phyloP scores from a whole-genome alignment of 2,888 invertebrate genomes.

The Leucophenga maculata region DNA sequence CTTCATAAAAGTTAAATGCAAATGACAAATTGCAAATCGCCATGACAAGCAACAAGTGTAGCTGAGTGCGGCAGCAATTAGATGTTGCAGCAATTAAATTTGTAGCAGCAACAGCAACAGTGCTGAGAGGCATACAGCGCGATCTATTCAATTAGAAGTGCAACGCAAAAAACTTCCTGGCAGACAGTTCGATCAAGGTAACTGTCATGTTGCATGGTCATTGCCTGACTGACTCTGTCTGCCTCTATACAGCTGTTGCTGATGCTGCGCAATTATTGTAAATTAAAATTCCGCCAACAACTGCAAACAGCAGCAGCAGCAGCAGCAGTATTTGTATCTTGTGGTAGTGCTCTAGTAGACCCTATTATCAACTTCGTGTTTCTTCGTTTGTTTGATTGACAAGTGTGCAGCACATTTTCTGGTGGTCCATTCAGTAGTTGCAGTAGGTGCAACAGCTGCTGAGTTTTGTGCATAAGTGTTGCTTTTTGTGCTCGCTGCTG shows the following conservation, averaged over 20 bases:
- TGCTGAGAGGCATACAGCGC: neutral
- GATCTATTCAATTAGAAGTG: conserved; percentile 18
- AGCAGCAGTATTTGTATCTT: conserved; percentile 6
- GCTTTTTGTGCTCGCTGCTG: neutral
- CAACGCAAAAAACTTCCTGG: conserved; percentile 19
- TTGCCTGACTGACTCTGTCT: conserved; percentile 13
- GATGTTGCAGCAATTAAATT: neutral
- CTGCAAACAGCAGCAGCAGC: conserved; percentile 4
- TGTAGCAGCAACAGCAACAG: conserved; percentile 1
- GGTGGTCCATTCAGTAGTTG: conserved; percentile 9
- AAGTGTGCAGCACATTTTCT: neutral
- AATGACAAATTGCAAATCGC: conserved; percentile 58
- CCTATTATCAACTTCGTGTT: conserved; percentile 13
- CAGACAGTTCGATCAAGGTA: conserved; percentile 13
- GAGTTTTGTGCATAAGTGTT: too few relatives aligned
- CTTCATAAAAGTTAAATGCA: conserved; percentile 57
- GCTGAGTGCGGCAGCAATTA: conserved; percentile 1
- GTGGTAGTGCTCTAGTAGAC: neutral
- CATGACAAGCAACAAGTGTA: conserved; percentile 2
- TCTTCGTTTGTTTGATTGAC: neutral
- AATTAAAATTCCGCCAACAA: conserved; percentile 62
- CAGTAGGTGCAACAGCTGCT: neutral
- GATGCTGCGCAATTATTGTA: conserved; percentile 56
- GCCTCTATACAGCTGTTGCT: conserved; percentile 2
- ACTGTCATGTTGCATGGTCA: conserved; percentile 51